Conservation (phyloP, 2,113 vertebrate species). For the Todiramphus saurophagus region DNA sequence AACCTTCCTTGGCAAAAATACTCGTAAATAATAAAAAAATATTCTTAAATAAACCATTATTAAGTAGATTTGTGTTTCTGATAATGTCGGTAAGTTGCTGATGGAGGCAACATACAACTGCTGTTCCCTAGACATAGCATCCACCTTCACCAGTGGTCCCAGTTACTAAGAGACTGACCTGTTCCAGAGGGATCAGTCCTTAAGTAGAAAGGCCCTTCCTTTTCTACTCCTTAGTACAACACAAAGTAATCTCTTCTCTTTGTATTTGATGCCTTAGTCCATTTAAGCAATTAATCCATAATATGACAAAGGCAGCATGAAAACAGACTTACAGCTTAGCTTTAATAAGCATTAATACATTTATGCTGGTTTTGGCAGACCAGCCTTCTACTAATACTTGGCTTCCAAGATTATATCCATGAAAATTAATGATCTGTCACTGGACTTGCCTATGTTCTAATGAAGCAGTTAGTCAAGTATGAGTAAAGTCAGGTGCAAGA, state of each 20-base stretch:
- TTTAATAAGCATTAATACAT: conserved; percentile 54
- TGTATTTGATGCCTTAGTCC: neutral
- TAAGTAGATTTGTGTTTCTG: neutral
- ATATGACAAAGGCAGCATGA: conserved; percentile 9
- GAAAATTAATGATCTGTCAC: conserved; percentile 74
- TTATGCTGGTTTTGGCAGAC: conserved; percentile 41
- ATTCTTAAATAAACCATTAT: neutral
- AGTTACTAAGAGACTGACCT: neutral
- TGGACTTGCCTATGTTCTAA: conserved; percentile 44
- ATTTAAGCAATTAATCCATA: conserved; percentile 34
- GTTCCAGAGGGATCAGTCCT: neutral
- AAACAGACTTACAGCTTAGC: conserved; percentile 27
- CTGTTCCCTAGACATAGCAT: neutral
- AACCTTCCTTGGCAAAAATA: neutral
- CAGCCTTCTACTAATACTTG: conserved; percentile 49
- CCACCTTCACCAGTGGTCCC: neutral
- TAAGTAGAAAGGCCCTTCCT: neutral
- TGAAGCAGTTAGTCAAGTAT: conserved; percentile 65
- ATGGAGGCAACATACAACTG: accelerated
- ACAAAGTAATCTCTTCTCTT: neutral
- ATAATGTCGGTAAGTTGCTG: neutral
- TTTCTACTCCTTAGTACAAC: neutral
- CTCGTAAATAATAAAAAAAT: neutral
- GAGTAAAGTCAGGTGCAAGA: conserved; percentile 68
- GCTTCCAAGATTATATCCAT: conserved; percentile 61